Evolutionary conservation across 2,797 vertebrate species (phyloP).

Genomic region (Melanotaenia nigrans): DNA sequence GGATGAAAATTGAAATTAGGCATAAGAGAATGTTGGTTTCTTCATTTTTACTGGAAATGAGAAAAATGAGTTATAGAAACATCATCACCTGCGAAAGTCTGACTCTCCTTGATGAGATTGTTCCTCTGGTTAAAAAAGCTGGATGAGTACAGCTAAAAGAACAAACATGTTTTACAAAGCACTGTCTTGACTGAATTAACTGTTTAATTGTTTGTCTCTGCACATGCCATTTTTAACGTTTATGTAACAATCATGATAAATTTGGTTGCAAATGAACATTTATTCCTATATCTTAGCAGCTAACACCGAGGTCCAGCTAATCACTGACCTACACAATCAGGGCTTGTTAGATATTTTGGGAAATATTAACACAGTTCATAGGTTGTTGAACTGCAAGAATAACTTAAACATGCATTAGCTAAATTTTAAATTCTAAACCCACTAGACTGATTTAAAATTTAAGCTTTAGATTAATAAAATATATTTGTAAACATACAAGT

Average conservation of each 20-base stretch:
- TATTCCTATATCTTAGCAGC: constrained; percentile 10
- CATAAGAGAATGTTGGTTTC: no score
- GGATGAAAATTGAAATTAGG: neutral
- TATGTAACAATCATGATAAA: neutral
- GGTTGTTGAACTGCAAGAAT: neutral
- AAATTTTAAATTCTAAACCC: neutral
- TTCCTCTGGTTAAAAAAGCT: neutral
- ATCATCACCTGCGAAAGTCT: neutral
- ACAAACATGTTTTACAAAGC: no score
- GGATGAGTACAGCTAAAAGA: no score
- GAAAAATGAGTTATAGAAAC: neutral
- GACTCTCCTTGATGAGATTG: neutral
- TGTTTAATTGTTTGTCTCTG: neutral
- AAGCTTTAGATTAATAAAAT: neutral
- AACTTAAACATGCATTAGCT: no score
- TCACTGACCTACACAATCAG: constrained; percentile 15
- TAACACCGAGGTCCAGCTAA: constrained; percentile 12
- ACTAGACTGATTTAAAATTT: neutral
- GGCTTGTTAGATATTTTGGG: constrained; percentile 7
- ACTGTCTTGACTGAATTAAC: neutral
- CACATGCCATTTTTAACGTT: neutral
- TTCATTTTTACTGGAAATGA: neutral
- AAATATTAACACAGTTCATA: neutral
- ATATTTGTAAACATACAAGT: neutral
- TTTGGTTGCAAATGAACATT: neutral